Base-by-base conservation (phyloP, 1,140 invertebrate genomes). In the Hylyphantes graminicola region DNA sequence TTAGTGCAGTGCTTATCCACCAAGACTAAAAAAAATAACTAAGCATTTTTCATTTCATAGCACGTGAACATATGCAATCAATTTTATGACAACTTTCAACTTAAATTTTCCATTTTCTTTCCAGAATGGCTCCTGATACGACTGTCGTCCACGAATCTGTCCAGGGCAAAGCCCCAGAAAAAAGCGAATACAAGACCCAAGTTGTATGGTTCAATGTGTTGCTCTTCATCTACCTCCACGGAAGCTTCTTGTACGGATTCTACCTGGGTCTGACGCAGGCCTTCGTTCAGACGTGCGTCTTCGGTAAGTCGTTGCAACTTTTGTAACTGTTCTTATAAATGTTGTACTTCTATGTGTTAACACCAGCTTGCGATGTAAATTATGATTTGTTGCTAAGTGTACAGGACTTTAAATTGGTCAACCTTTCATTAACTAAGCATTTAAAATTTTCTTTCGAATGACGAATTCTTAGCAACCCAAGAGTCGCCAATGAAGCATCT, bases 171-270 rank as follows among this genome's bases (percentile, higher is more conserved):
- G 10, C 50, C 21, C n/a, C 8, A 4, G 9, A 74, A 17, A 72
- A 85, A 48, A 19, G 64, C 6, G 35, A 76, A 55, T 86, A 85
- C 55, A 86, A 92, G 87, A 90, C 91, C 55, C 88, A 94, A 87
- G 93, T 97, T 50, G 97, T 98, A 0, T 99, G 97, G 97, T 93
- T 94, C 87, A 99, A 99, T 90, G 96, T 99, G 12, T 90, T 94
- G 10, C 90, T 96, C 1, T 98, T 98, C 89, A 88, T 90, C 9
- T 93, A 94, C 85, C 92, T 99, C n/a, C 97, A 99, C 90, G 53
- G 95, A 13, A 94, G 93, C 35, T 95, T 96, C 6, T n/a, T 98
- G 0, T 97, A 97, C 89, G 96, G 96, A 21, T 87, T 94, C 2
- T 97, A 94, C 87, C 91, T 97, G 0, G 92, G 93, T 86, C 89